phyloP scores from a whole-genome alignment of 2,797 vertebrate genomes.

The Prunella strophiata region DNA sequence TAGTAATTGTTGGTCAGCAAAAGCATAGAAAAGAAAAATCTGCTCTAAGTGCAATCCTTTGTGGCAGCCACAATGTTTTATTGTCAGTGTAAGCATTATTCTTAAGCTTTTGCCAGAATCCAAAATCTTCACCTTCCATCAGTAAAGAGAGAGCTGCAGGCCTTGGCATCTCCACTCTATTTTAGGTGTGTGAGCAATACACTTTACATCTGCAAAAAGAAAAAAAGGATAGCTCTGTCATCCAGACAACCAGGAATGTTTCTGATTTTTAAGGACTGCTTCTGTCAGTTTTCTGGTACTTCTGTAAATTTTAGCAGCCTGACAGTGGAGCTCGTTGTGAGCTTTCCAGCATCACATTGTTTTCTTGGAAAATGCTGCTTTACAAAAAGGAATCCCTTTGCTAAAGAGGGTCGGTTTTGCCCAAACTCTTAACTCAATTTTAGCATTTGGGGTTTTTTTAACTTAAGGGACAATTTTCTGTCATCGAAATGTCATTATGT shows the following conservation, averaged over 20 bases:
- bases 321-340: not conserved
- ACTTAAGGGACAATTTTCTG: not conserved
- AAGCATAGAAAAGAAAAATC: not conserved
- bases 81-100: not conserved
- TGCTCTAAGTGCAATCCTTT: not conserved
- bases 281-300: not conserved
- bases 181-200: not conserved
- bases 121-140: not conserved
- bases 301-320: not conserved
- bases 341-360: not conserved
- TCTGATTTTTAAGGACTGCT: not conserved
- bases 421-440: not conserved
- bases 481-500: not conserved
- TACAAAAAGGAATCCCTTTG: not conserved
- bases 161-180: not conserved
- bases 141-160: not conserved
- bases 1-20: not conserved
- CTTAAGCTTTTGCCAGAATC: not conserved
- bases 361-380: not conserved
- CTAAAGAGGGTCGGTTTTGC: not conserved
- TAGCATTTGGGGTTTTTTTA: not conserved
- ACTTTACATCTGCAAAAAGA: rapidly evolving
- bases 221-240: not conserved
- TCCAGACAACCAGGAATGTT: not conserved
- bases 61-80: not conserved